Evolutionary conservation across 2,888 invertebrate genomes (phyloP), one percentile per base, ranked within the genome.

Genomic region (Macaria liturata): DNA sequence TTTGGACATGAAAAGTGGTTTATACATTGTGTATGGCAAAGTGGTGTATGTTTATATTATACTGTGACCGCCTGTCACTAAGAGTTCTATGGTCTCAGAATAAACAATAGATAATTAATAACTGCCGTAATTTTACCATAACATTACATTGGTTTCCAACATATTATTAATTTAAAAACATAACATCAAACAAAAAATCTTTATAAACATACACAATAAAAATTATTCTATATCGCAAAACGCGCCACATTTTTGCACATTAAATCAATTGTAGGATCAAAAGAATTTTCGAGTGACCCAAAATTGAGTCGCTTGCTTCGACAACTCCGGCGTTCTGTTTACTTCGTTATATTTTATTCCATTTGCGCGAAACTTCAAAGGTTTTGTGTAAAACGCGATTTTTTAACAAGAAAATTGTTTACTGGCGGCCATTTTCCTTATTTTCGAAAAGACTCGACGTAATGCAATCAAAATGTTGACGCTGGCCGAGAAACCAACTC

Each of bases 341-440:
- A 76, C 76, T 76, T 80, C 74, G 73, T 83, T 82, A 81, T 78
- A 72, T 74, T 76, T 77, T 76, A 80, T 78, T 79, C 72, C 68
- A 76, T 79, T 79, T 75, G 70, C 71, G 66, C 62, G 52, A 40
- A 66, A 66, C 64, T 67, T 75, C 72, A 72, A 76, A 76, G 72
- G 64, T 65, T 70, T 64, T 55, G 37, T 32, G 45, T 54, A 68
- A 68, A 68, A 67, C 67, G 65, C 65, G 60, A 62, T 57, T 63
- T 70, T 62, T 67, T 64, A 65, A 74, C 63, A 42, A 68, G 65
- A 61, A 74, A 74, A 74, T 71, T 74, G 72, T 78, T 67, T 64
- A 61, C 57, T 63, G 55, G 54, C 32, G 53, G 59, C 51, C 46
- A 42, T 47, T 54, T 53, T 40, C 46, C 31, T 51, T 50, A 50